Evolutionary conservation across 35 echinoderm and acorn worm genomes (phyloP), one percentile per base, ranked within the genome.

Genomic region (Heliocidaris tuberculata): DNA sequence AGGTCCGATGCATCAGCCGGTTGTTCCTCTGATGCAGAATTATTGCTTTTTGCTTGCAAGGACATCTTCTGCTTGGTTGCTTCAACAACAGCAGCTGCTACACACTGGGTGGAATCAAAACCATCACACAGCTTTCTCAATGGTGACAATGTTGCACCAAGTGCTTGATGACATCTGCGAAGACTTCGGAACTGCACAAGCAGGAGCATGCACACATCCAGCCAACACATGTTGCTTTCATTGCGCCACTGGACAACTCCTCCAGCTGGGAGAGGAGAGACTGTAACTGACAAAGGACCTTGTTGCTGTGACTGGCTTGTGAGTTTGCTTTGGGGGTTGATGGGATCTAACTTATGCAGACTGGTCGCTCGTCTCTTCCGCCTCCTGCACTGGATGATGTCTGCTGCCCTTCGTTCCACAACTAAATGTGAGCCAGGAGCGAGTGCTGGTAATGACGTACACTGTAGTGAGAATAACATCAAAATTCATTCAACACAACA

Each of bases 221-320:
- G 86, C 98, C 98, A 99, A 92, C 98, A 99, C 48, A 99, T 94
- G 50, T 93, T 93, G 30, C 94, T 88, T 65, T 96, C 90, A 65
- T 99, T 99, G 27, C 31, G 30, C 97, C 97, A 97, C 48, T 96
- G 95, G 2, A 95, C 17, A 2, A 96, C 49, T n/a, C 52, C 78
- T 78, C 86, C n/a, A 31, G 32, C 24, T 30, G 86, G 70, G 85
- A 32, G n/a, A 86, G 48, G 32, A 56, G 91, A 52, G 90, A 24
- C 30, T 16, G 92, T 86, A 9, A 29, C 54, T 19, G 47, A 49
- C 49, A 30, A 31, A 29, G 15, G 85, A 48, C 2, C 31, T 56
- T 59, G 49, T 5, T 30, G 31, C 48, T 94, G 54, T 49, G 59
- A 90, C 9, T 30, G 60, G 29, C 48, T 31, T 42, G 49, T 30